phyloP scores from a whole-genome alignment of 35 echinoderm and acorn worm genomes.

The Heliocidaris tuberculata region DNA sequence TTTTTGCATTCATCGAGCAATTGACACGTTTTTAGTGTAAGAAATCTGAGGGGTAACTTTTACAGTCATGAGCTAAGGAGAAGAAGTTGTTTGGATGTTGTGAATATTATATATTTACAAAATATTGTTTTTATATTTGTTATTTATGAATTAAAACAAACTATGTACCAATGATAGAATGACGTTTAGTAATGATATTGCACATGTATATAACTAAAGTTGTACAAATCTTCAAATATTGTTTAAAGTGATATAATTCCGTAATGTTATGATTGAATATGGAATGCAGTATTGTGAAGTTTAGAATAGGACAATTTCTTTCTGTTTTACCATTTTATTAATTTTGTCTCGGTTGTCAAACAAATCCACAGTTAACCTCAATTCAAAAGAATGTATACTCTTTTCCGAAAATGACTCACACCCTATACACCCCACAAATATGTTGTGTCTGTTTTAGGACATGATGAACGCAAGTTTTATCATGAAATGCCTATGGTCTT shows the following conservation, averaged over 20 bases:
- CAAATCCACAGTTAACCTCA: background rate
- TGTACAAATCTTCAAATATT: conserved; percentile 8
- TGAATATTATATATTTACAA: conserved; percentile 20
- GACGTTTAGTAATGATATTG: background rate
- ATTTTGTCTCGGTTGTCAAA: background rate
- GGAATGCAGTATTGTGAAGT: background rate
- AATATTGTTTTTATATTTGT: conserved; percentile 18
- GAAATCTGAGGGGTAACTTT: background rate
- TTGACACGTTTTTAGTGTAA: background rate
- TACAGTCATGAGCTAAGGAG: background rate
- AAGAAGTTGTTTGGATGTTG: background rate
- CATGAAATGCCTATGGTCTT: no score
- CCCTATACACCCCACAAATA: no score
- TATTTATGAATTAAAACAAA: conserved; percentile 6
- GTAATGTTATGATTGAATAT: background rate
- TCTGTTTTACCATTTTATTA: background rate
- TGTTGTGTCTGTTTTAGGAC: no score
- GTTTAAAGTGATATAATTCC: background rate
- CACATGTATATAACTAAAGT: background rate
- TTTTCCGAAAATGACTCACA: no score
- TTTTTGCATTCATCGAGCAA: background rate
- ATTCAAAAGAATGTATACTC: background rate
- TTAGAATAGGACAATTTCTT: background rate
- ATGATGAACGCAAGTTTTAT: no score
- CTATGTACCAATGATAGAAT: background rate